These are phyloP conservation scores for Heliconius sara DNA, from an alignment of 2,888 invertebrate genomes.

Conservation along the genomic window DNA sequence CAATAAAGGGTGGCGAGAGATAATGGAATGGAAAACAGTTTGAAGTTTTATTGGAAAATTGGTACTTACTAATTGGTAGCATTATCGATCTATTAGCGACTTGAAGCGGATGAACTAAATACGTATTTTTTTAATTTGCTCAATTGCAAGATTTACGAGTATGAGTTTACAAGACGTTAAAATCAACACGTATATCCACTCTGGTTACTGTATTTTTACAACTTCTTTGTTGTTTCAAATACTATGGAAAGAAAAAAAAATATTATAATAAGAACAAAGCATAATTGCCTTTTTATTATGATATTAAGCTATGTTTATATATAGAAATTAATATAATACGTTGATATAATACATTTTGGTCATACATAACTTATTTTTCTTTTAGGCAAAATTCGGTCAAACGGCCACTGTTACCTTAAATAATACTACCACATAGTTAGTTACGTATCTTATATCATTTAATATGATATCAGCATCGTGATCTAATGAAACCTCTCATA, in stretches of 20 bases:
- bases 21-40: constrained; percentile 85
- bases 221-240: neutral
- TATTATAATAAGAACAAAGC: too few relatives aligned
- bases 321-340: neutral
- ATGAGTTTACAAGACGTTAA: neutral
- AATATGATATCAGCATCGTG: constrained; percentile 50
- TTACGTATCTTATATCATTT: constrained; percentile 30
- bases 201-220: neutral
- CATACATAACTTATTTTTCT: neutral
- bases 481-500: constrained; percentile 66
- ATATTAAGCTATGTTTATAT: neutral
- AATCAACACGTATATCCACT: neutral
- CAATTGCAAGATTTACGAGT: constrained; percentile 47
- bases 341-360: neutral
- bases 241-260: neutral
- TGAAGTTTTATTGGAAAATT: constrained; percentile 84
- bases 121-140: constrained; percentile 53
- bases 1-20: constrained; percentile 83
- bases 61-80: constrained; percentile 81
- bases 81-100: constrained; percentile 78
- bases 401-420: constrained; percentile 9
- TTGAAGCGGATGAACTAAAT: constrained; percentile 60
- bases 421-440: constrained; percentile 6
- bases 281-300: too few relatives aligned
- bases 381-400: neutral